phyloP scores from a whole-genome alignment of 1,140 invertebrate species.

The Bombus ignitus region DNA sequence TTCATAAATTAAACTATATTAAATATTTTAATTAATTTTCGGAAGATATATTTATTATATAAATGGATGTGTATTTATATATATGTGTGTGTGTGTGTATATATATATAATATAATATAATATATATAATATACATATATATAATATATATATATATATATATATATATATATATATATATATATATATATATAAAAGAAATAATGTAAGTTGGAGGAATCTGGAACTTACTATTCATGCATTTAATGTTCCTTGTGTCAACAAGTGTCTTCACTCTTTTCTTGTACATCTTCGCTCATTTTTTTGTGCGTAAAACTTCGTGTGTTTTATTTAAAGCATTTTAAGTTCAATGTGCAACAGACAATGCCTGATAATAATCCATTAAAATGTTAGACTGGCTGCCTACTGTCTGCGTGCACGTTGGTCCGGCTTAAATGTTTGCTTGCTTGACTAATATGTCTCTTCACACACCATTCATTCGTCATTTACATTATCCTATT shows the following conservation, averaged over 20 bases:
- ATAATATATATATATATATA: background rate
- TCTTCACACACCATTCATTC: background rate
- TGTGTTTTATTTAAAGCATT: background rate
- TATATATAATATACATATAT: no score
- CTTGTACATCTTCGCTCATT: background rate
- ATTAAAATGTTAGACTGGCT: background rate
- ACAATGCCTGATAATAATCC: background rate
- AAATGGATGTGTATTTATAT: background rate
- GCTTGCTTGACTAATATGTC: slow-evolving; percentile 25
- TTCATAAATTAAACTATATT: no score
- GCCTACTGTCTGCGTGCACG: slow-evolving; percentile 14
- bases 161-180: background rate
- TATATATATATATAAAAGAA: no score
- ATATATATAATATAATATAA: no score
- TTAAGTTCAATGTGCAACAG: slow-evolving; percentile 1
- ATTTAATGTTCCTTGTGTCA: background rate
- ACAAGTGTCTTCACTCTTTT: background rate
- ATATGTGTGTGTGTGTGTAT: no score
- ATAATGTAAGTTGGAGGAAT: background rate
- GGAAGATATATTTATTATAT: background rate
- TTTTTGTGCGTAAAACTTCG: background rate
- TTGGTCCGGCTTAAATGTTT: slow-evolving; percentile 3
- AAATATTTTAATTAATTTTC: background rate
- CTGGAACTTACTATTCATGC: background rate
- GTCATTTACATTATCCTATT: background rate